Evolutionary conservation across 2,888 invertebrate genomes (phyloP), one percentile per base, ranked within the genome.

Genomic region (Ichneumon xanthorius): DNA sequence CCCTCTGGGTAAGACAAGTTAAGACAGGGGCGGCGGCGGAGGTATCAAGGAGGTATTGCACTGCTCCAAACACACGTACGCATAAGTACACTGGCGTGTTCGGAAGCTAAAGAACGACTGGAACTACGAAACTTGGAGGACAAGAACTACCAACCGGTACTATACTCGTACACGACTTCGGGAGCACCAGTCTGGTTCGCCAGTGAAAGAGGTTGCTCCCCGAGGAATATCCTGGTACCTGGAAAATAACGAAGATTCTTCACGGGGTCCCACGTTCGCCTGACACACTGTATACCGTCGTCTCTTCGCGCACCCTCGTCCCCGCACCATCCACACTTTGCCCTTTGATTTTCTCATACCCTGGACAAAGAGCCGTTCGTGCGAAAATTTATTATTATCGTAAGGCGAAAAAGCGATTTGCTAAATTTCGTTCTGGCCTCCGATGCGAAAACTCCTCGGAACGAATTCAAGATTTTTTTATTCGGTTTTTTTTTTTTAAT

Each of bases 201-300:
- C 72, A 58, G 61, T 75, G 67, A 81, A 85, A 75, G 63, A 78
- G 75, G 70, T 63, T 45, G 61, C 61, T 82, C 85, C 85, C 82
- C n/a, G 16, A 75, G 85, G 85, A 75, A 63, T 75, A 73, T 33
- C 55, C 55, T 37, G 22, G 7, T 55, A 58, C 14, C 22, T 4
- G 37, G 55, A 22, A 40, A 19, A 58, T 37, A 40, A 72, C 55
- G 63, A 70, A 71, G 63, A 33, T 76, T 72, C 61, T 53, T 75
- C 30, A 33, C 75, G 68, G 73, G 33, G 50, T 63, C 79, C 11
- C 58, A 48, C 50, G 48, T 63, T 63, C 45, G 33, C 22, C 63
- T 22, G n/a, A 72, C 65, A 11, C 11, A n/a, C 16, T 9, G 26
- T 30, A 11, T 50, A 30, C 30, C 16, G 9, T n/a, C 55, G 26